Evolutionary conservation across 2,113 vertebrate species (phyloP).

Genomic region (Saccopteryx bilineata): DNA sequence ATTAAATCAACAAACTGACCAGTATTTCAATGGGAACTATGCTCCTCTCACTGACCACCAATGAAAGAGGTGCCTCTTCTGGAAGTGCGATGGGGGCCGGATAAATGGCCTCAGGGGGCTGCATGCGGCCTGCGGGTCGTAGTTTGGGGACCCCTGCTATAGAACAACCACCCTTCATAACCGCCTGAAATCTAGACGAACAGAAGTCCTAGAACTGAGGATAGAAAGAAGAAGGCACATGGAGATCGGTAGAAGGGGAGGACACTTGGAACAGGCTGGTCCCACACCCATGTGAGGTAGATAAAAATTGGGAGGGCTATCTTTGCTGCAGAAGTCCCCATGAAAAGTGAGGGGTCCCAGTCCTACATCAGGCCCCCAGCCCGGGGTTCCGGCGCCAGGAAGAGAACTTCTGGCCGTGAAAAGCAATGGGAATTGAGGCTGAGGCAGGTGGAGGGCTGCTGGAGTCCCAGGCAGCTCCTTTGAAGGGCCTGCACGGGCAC

Average conservation of each 20-base stretch:
- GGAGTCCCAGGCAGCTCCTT: not conserved
- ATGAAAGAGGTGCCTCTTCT: too few relatives aligned
- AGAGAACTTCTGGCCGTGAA: not conserved
- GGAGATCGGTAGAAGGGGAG: not conserved
- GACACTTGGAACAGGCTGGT: not conserved
- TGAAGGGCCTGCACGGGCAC: not conserved
- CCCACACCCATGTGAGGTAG: not conserved
- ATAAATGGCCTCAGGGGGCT: too few relatives aligned
- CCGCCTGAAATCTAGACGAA: not conserved
- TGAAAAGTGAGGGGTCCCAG: not conserved
- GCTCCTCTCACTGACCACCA: too few relatives aligned
- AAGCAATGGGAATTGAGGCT: not conserved
- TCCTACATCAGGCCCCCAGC: not conserved
- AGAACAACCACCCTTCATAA: not conserved
- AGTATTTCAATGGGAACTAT: too few relatives aligned
- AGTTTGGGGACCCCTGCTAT: too few relatives aligned
- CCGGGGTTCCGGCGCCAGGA: not conserved
- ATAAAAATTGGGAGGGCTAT: not conserved
- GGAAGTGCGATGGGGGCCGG: too few relatives aligned
- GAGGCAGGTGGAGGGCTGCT: not conserved
- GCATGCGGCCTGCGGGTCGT: too few relatives aligned
- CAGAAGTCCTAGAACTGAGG: not conserved
- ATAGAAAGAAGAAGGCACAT: not conserved
- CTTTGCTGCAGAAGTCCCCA: not conserved
- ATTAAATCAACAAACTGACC: too few relatives aligned